Conservation (phyloP, 2,797 vertebrate genomes). For the Acanthurus leucopareius region DNA sequence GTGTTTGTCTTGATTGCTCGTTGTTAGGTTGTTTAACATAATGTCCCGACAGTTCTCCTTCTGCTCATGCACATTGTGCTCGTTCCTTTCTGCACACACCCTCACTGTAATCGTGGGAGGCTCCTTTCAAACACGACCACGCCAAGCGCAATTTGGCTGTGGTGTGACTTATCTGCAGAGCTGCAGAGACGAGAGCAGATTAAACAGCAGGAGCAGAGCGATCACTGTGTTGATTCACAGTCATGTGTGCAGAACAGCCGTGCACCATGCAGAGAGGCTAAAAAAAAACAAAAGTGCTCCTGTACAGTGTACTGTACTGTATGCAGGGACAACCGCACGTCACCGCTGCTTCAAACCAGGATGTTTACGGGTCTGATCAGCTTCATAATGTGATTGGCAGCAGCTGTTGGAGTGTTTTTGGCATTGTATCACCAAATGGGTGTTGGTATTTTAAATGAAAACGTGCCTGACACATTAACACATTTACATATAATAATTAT, state of each 20-base stretch:
- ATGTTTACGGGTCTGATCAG: slow-evolving; percentile 34
- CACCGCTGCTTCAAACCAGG: slow-evolving; percentile 1
- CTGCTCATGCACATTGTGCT: background rate
- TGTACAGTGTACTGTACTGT: background rate
- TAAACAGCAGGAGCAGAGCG: background rate
- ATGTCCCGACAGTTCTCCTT: too few relatives aligned
- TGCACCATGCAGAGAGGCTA: background rate
- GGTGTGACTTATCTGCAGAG: too few relatives aligned
- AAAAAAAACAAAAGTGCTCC: background rate
- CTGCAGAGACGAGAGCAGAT: slow-evolving; percentile 18
- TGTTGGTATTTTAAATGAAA: slow-evolving; percentile 6
- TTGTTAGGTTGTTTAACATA: background rate
- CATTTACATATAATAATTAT: too few relatives aligned
- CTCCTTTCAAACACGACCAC: slow-evolving; percentile 33
- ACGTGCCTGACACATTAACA: background rate
- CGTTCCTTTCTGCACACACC: slow-evolving; percentile 26
- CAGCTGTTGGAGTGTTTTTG: background rate
- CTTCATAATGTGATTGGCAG: slow-evolving; percentile 16
- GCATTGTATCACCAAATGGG: background rate
- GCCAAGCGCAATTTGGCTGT: slow-evolving; percentile 19
- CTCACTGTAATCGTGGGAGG: background rate
- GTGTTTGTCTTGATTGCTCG: background rate
- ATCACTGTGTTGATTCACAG: slow-evolving; percentile 27
- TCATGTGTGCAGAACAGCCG: slow-evolving; percentile 26
- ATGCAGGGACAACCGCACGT: background rate